phyloP scores from a whole-genome alignment of 2,113 vertebrate species.

The Lichenostomus cassidix region DNA sequence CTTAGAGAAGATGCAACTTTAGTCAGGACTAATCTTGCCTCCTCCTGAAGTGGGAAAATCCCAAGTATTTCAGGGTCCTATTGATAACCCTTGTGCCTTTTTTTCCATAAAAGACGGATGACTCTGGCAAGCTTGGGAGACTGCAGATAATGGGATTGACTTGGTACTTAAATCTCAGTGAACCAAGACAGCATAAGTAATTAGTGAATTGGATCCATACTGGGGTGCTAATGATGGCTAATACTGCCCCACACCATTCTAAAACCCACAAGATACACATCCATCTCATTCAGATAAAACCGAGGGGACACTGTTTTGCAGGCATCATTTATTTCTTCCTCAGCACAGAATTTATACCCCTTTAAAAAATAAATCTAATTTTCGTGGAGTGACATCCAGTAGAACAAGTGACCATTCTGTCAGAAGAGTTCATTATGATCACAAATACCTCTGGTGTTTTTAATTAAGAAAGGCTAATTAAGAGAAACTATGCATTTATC shows the following conservation, averaged over 20 bases:
- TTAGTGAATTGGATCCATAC: slow-evolving; percentile 94
- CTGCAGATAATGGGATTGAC: slow-evolving; percentile 95
- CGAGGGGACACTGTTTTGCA: slow-evolving; percentile 59
- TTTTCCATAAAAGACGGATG: slow-evolving; percentile 83
- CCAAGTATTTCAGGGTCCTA: slow-evolving; percentile 77
- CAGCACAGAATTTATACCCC: slow-evolving; percentile 65
- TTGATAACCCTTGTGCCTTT: slow-evolving; percentile 86
- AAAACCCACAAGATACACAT: slow-evolving; percentile 78
- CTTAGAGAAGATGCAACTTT: slow-evolving; percentile 76
- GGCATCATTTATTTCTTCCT: slow-evolving; percentile 75
- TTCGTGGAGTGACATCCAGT: slow-evolving; percentile 81
- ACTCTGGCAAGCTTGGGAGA: slow-evolving; percentile 88
- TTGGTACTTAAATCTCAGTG: slow-evolving; percentile 97
- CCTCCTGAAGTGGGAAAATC: slow-evolving; percentile 79
- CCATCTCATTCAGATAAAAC: slow-evolving; percentile 80
- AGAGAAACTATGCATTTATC: slow-evolving; percentile 84
- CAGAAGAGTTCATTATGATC: slow-evolving; percentile 94
- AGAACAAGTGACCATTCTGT: slow-evolving; percentile 85
- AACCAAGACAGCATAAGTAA: slow-evolving; percentile 96
- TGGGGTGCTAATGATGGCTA: slow-evolving; percentile 93
- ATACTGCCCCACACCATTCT: slow-evolving; percentile 85
- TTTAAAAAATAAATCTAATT: slow-evolving; percentile 80
- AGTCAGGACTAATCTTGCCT: slow-evolving; percentile 76
- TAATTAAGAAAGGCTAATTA: slow-evolving; percentile 98
- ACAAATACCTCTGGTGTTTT: slow-evolving; percentile 89